Conservation (phyloP, 2,888 invertebrate species). For the Melipona beecheii region DNA sequence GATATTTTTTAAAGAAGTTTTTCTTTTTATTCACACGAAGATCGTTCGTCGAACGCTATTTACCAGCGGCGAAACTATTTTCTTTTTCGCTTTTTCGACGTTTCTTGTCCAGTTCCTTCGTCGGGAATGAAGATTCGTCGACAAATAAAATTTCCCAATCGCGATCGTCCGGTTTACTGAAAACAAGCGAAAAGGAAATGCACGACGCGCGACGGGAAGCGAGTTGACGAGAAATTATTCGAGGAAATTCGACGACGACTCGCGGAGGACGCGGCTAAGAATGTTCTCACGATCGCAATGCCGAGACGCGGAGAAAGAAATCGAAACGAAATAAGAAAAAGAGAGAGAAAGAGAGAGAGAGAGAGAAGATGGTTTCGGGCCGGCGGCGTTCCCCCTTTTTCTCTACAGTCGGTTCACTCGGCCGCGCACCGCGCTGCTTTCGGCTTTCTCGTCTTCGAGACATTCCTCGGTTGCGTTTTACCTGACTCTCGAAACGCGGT, state of each 20-base stretch:
- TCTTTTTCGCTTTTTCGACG: background rate
- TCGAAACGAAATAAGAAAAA: conserved; percentile 49
- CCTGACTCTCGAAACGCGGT: conserved; percentile 57
- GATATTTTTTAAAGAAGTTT: too few species aligned
- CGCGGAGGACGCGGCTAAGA: background rate
- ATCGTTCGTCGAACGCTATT: background rate
- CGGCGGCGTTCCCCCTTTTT: conserved; percentile 26
- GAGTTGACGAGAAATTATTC: background rate
- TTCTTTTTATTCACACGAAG: background rate
- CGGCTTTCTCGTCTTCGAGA: conserved; percentile 18
- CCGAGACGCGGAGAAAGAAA: conserved; percentile 48
- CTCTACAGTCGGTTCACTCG: conserved; percentile 12
- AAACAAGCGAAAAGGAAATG: too few species aligned
- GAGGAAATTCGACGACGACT: background rate
- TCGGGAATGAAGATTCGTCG: background rate
- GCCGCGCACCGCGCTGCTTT: background rate
- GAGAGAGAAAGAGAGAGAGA: background rate
- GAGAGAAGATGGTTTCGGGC: conserved; percentile 33
- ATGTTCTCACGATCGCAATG: conserved; percentile 57
- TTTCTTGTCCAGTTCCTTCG: conserved; percentile 8
- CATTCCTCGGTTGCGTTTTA: conserved; percentile 52
- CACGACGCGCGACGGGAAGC: background rate
- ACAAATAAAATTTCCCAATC: too few species aligned
- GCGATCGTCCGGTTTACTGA: too few species aligned
- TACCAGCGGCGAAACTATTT: background rate